phyloP scores from a whole-genome alignment of 2,888 invertebrate species.

The Rotaria sp. region DNA sequence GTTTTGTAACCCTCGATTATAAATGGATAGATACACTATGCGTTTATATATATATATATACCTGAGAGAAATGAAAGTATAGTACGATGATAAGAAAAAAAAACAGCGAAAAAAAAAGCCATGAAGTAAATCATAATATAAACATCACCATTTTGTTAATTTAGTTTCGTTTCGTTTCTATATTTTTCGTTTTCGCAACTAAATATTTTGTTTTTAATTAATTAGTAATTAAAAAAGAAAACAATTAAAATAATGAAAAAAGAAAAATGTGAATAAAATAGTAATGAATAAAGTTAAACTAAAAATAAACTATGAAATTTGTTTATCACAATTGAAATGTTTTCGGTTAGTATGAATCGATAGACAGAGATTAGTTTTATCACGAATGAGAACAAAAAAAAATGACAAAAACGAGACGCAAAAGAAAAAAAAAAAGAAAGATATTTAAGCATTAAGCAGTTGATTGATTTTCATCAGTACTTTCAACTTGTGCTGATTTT shows the following conservation, averaged over 20 bases:
- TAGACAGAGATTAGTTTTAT: neutral
- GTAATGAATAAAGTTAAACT: neutral
- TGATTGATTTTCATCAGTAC: neutral
- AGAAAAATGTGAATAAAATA: neutral
- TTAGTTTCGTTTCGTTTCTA: too few relatives aligned
- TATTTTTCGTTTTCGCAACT: neutral
- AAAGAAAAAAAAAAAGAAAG: neutral
- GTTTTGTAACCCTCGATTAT: neutral
- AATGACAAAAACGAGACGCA: too few relatives aligned
- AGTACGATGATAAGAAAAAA: neutral
- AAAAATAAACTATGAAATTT: neutral
- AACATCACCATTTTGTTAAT: neutral
- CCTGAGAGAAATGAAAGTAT: neutral
- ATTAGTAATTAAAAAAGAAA: neutral
- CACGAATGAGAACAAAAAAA: neutral
- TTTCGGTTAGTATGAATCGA: neutral
- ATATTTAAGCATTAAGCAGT: neutral
- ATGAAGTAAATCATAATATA: neutral
- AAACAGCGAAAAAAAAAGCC: neutral
- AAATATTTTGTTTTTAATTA: neutral
- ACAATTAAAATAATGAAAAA: neutral
- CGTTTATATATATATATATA: neutral
- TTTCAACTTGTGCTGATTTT: neutral
- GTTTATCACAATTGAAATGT: too few relatives aligned
- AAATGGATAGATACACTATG: neutral